phyloP scores from a whole-genome alignment of 2,888 invertebrate species.

The Eupeodes latifasciatus region DNA sequence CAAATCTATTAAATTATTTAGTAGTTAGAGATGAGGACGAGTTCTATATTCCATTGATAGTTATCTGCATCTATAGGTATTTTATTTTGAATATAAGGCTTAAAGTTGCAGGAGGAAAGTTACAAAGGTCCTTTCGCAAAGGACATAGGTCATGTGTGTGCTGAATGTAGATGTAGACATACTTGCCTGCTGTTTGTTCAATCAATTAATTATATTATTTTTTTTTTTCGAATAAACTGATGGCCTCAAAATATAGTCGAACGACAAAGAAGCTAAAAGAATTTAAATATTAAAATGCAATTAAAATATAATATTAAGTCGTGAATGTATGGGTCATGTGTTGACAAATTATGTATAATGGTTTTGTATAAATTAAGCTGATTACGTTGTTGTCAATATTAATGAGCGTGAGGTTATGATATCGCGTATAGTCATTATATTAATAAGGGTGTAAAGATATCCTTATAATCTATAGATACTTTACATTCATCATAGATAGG shows the following conservation, averaged over 20 bases:
- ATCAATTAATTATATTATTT: constrained; percentile 37
- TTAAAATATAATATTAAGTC: constrained; percentile 11
- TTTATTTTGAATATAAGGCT: neutral
- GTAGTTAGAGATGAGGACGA: constrained; percentile 30
- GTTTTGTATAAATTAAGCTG: constrained; percentile 61
- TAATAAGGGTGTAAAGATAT: too few species aligned
- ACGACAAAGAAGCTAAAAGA: neutral
- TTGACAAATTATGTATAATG: constrained; percentile 3
- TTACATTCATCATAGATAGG: too few species aligned
- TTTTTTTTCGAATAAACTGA: constrained; percentile 20
- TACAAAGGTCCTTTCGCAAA: neutral
- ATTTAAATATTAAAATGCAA: constrained; percentile 40
- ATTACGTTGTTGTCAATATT: constrained; percentile 60
- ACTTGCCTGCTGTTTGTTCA: neutral
- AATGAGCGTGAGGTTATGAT: constrained; percentile 15
- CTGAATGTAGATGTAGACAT: neutral
- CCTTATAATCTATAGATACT: too few species aligned
- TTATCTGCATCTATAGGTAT: neutral
- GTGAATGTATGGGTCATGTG: constrained; percentile 19
- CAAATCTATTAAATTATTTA: constrained; percentile 53
- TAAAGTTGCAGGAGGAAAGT: neutral
- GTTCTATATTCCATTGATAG: neutral
- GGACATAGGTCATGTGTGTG: constrained; percentile 15
- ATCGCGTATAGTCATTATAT: too few species aligned
- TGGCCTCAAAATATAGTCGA: neutral